Evolutionary conservation across 2,888 invertebrate species (phyloP).

Genomic region (Beris morrisii): DNA sequence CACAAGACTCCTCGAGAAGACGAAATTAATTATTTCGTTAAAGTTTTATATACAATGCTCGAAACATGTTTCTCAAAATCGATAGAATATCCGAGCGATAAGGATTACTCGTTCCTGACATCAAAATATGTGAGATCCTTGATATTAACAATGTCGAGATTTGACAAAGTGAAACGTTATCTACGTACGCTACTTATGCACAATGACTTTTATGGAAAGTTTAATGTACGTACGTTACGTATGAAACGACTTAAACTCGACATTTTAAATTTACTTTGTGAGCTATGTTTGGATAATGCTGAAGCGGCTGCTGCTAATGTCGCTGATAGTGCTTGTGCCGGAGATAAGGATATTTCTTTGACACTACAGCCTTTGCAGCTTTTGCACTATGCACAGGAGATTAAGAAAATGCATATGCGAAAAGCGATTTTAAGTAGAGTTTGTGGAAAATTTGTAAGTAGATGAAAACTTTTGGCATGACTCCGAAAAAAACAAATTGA

Average conservation of each 20-base stretch:
- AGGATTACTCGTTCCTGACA: constrained; percentile 32
- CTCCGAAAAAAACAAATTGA: too few species aligned
- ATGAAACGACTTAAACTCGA: constrained; percentile 45
- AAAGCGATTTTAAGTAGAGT: constrained; percentile 13
- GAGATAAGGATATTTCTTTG: neutral
- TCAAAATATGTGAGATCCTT: constrained; percentile 23
- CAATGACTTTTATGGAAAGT: constrained; percentile 52
- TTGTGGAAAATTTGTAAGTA: constrained; percentile 30
- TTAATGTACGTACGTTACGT: constrained; percentile 41
- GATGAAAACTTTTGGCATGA: too few species aligned
- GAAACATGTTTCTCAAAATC: constrained; percentile 49
- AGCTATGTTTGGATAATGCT: constrained; percentile 45
- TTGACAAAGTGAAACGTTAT: constrained; percentile 50
- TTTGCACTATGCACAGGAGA: constrained; percentile 13
- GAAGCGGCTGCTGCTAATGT: constrained; percentile 40
- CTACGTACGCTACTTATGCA: constrained; percentile 50
- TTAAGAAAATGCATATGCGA: constrained; percentile 15
- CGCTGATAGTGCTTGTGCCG: too few species aligned
- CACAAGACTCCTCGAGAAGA: constrained; percentile 10
- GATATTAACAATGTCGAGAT: constrained; percentile 47
- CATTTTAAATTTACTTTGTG: constrained; percentile 49
- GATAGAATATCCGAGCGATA: constrained; percentile 38
- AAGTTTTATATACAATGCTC: constrained; percentile 53
- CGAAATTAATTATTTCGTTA: constrained; percentile 55
- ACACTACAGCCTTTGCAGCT: constrained; percentile 19